phyloP scores from a whole-genome alignment of 2,113 vertebrate species.

The Chelonoidis abingdonii region DNA sequence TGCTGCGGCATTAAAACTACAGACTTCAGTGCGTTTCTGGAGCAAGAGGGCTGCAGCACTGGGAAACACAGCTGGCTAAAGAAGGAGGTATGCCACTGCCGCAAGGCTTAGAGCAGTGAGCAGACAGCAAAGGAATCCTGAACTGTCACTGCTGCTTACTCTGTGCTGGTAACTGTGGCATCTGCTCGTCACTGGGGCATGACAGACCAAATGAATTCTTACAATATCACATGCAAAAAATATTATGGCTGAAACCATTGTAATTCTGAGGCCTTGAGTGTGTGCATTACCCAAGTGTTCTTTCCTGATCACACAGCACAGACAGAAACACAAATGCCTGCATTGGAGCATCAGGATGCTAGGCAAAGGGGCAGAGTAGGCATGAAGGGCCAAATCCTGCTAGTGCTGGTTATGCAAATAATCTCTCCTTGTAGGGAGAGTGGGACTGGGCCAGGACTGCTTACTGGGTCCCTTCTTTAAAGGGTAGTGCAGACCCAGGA shows the following conservation, averaged over 20 bases:
- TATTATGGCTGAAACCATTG: background rate
- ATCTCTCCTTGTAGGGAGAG: background rate
- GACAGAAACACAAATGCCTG: background rate
- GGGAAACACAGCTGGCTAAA: constrained; percentile 89
- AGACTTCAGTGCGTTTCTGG: constrained; percentile 93
- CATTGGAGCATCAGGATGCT: background rate
- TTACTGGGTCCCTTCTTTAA: background rate
- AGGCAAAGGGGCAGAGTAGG: background rate
- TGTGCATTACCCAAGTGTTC: background rate
- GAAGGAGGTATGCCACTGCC: constrained; percentile 81
- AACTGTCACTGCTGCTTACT: background rate
- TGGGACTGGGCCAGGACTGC: background rate
- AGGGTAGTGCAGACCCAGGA: background rate
- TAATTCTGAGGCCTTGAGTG: background rate
- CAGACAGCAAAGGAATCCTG: background rate
- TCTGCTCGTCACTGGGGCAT: too few species aligned
- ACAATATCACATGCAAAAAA: background rate
- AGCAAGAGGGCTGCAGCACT: constrained; percentile 91
- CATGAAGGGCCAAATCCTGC: background rate
- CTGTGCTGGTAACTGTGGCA: background rate
- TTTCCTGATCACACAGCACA: background rate
- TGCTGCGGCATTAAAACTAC: constrained; percentile 92
- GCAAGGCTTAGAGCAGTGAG: background rate
- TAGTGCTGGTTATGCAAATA: background rate
- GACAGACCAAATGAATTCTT: background rate